These are phyloP conservation scores for Steinernema feltiae DNA, from an alignment of 1,140 invertebrate genomes.

Conservation along the genomic window DNA sequence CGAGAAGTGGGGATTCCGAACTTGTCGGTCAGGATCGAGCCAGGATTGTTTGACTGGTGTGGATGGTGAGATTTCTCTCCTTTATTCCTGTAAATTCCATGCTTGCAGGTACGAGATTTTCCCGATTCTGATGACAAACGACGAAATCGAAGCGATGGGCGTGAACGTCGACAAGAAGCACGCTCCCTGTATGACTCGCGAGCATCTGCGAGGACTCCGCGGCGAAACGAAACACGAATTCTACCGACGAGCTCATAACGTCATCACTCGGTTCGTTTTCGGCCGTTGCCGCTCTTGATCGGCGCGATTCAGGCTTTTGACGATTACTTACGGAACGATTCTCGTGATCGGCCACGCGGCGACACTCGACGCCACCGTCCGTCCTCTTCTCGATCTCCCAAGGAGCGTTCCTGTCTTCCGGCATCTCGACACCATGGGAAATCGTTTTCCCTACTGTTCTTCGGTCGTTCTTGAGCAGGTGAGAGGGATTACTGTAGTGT, in stretches of 20 bases:
- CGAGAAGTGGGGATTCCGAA: background rate
- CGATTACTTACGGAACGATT: background rate
- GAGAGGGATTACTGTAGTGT: background rate
- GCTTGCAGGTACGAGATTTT: background rate
- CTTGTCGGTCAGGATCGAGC: background rate
- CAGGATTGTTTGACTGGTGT: background rate
- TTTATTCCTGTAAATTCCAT: background rate
- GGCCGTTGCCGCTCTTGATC: background rate
- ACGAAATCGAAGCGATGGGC: background rate
- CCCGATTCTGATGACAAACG: background rate
- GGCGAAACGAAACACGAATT: background rate
- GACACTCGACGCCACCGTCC: background rate
- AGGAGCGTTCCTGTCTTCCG: background rate
- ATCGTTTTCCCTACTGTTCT: constrained; percentile 4
- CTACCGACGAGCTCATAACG: background rate
- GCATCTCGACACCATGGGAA: background rate
- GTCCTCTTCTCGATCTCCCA: background rate
- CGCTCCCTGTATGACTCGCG: background rate
- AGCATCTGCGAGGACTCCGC: background rate
- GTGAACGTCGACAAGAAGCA: background rate
- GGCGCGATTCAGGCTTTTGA: background rate
- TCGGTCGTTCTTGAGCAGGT: background rate
- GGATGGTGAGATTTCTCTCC: background rate
- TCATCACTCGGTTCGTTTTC: background rate
- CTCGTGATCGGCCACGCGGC: constrained; percentile 1